Percentiles rank a stretch among this genome's conserved stretches.
phyloP scores from a whole-genome alignment of 1,140 invertebrate species.

The Daktulosphaira vitifoliae region DNA sequence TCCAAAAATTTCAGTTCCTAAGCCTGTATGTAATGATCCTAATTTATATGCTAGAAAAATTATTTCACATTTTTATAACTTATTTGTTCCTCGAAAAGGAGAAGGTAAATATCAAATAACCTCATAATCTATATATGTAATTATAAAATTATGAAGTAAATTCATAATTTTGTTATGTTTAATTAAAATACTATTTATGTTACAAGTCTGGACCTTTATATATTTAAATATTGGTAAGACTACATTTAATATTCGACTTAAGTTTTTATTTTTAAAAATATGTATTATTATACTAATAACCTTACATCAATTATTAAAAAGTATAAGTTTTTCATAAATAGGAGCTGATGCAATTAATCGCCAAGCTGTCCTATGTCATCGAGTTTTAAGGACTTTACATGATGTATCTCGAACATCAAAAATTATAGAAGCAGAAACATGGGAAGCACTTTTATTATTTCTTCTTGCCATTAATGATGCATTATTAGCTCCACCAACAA shows the following conservation, averaged over 20 bases:
- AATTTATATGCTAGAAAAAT: conserved; percentile 87
- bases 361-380: conserved; percentile 90
- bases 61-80: conserved; percentile 85
- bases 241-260: neutral
- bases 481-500: conserved; percentile 78
- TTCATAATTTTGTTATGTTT: too few species aligned
- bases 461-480: conserved; percentile 88
- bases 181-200: conserved; percentile 43
- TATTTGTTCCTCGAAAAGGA: conserved; percentile 87
- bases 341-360: conserved; percentile 80
- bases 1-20: conserved; percentile 74
- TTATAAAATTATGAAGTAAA: too few species aligned
- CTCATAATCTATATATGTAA: too few species aligned
- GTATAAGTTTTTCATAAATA: conserved; percentile 44
- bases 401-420: conserved; percentile 73
- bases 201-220: conserved; percentile 77
- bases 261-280: neutral
- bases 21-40: conserved; percentile 76
- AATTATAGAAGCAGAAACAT: conserved; percentile 73
- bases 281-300: neutral
- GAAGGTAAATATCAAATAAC: conserved; percentile 67
- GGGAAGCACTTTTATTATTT: conserved; percentile 82
- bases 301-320: neutral
- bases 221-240: conserved; percentile 56
- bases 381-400: conserved; percentile 81